These are phyloP conservation scores for Asteroscopus sphinx DNA, from an alignment of 2,888 invertebrate genomes.

Conservation along the genomic window DNA sequence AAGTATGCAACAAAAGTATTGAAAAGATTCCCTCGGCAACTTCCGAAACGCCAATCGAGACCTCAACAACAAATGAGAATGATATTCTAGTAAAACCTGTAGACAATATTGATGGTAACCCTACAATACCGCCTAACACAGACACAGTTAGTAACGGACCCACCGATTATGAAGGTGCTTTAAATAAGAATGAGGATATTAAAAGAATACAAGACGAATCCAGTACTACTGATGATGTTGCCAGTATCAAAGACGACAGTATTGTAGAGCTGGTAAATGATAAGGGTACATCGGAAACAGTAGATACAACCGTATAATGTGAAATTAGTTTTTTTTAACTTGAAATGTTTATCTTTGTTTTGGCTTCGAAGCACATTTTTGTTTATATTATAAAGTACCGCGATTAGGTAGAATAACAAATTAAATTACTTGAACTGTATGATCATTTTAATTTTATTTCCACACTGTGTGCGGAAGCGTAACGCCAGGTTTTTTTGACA, in stretches of 20 bases:
- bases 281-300: conserved; percentile 18
- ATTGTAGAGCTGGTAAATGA: conserved; percentile 23
- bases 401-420: conserved; percentile 51
- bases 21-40: conserved; percentile 27
- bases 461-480: no score
- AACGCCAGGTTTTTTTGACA: no score
- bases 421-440: conserved; percentile 30
- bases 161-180: conserved; percentile 33
- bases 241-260: conserved; percentile 16
- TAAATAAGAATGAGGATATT: conserved; percentile 23
- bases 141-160: conserved; percentile 28
- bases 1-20: conserved; percentile 34
- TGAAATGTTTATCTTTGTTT: conserved; percentile 40
- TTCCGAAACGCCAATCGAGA: conserved; percentile 13
- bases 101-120: conserved; percentile 15
- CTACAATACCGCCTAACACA: conserved; percentile 8
- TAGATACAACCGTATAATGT: conserved; percentile 30
- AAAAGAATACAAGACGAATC: conserved; percentile 13
- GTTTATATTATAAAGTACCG: conserved; percentile 37
- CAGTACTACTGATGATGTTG: conserved; percentile 15
- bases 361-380: conserved; percentile 53
- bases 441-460: conserved; percentile 3
- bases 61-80: conserved; percentile 19
- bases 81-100: conserved; percentile 14
- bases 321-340: conserved; percentile 20